Evolutionary conservation across 2,797 vertebrate genomes (phyloP).

Genomic region (Anguilla megastoma): DNA sequence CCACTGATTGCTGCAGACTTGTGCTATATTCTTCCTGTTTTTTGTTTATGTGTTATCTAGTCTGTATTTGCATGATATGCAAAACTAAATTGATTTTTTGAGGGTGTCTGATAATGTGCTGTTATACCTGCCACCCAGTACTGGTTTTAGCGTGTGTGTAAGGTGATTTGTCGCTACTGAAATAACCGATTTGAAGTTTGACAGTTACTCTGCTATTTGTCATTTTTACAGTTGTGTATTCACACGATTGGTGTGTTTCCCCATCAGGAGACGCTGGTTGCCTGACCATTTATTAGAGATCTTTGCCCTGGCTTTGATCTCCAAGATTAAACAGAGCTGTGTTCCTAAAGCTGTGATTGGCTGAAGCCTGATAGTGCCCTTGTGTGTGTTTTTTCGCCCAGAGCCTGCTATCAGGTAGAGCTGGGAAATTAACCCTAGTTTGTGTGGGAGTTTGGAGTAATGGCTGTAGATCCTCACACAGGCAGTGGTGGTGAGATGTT

Average conservation of each 20-base stretch:
- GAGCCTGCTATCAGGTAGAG: neutral
- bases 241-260: neutral
- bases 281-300: neutral
- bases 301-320: conserved; percentile 5
- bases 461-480: too few relatives aligned
- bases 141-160: neutral
- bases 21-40: neutral
- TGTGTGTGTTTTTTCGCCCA: neutral
- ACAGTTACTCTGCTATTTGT: neutral
- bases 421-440: neutral
- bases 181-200: neutral
- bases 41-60: neutral
- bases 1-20: neutral
- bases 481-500: neutral
- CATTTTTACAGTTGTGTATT: neutral
- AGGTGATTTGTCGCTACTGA: neutral
- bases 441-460: neutral
- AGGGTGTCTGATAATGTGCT: neutral
- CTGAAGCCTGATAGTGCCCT: neutral
- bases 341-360: neutral
- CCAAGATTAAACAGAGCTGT: neutral
- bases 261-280: neutral
- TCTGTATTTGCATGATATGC: neutral
- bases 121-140: neutral
- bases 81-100: neutral